Conservation (phyloP, 2,888 invertebrate species). For the Brachynemurus nebulosus region DNA sequence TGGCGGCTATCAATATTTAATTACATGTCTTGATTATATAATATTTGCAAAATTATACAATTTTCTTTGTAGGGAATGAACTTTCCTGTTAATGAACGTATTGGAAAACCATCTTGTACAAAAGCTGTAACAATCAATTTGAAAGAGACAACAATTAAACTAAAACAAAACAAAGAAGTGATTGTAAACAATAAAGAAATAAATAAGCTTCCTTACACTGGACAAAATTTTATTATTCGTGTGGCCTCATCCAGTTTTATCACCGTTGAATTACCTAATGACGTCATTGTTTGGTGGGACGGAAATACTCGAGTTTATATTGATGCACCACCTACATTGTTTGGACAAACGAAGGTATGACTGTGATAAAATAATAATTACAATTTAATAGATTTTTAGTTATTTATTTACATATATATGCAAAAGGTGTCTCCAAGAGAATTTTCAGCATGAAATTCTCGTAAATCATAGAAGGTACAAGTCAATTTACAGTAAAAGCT, state of each 20-base stretch:
- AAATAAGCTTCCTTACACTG: conserved; percentile 44
- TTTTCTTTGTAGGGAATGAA: conserved; percentile 57
- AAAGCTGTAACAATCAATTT: conserved; percentile 56
- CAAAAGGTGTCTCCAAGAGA: too few relatives aligned
- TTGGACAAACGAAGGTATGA: conserved; percentile 46
- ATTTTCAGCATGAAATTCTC: too few relatives aligned
- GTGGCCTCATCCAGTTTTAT: conserved; percentile 61
- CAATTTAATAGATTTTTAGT: neutral
- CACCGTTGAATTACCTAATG: conserved; percentile 58
- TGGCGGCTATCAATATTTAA: too few relatives aligned
- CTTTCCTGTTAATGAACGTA: conserved; percentile 39
- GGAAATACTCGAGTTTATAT: conserved; percentile 72
- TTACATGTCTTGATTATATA: too few relatives aligned
- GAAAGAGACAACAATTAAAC: conserved; percentile 38
- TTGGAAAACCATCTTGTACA: conserved; percentile 60
- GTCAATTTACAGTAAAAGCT: too few relatives aligned
- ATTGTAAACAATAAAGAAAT: conserved; percentile 56
- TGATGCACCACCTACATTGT: conserved; percentile 58
- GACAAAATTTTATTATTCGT: conserved; percentile 49
- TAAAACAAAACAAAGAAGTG: conserved; percentile 62
- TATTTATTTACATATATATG: too few relatives aligned
- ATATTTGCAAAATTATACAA: too few relatives aligned
- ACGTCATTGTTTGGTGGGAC: conserved; percentile 78
- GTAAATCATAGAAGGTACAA: too few relatives aligned
- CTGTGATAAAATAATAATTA: neutral